Percentiles rank a stretch among this genome's conserved stretches.
These are phyloP conservation scores for Chydorus sphaericus DNA, from an alignment of 2,888 invertebrate species.

Conservation along the genomic window DNA sequence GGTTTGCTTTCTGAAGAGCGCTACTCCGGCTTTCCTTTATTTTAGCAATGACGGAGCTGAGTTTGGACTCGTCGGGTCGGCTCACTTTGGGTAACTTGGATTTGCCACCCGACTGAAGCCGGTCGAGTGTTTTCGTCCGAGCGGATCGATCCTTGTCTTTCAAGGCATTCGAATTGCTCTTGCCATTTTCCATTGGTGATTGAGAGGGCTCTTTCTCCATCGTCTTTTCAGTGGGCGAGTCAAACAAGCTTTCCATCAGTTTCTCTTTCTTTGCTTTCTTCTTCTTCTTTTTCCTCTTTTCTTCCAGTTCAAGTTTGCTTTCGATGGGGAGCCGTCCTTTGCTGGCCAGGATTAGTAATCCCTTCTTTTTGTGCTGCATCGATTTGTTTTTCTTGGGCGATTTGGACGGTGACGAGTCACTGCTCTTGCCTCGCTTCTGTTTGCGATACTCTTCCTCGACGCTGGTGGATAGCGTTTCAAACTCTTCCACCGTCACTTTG, in stretches of 20 bases:
- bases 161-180: slow-evolving; percentile 36
- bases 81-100: slow-evolving; percentile 18
- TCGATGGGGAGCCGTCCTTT: background rate
- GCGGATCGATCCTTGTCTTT: slow-evolving; percentile 54
- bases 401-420: slow-evolving; percentile 19
- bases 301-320: slow-evolving; percentile 8
- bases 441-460: slow-evolving; percentile 29
- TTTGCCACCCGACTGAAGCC: slow-evolving; percentile 53
- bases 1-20: slow-evolving; percentile 16
- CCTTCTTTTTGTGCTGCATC: slow-evolving; percentile 12
- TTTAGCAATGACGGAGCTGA: slow-evolving; percentile 10
- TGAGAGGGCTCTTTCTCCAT: background rate
- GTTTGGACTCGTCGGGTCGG: slow-evolving; percentile 15
- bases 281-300: slow-evolving; percentile 10
- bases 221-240: background rate
- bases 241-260: background rate
- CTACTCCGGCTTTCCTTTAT: slow-evolving; percentile 10
- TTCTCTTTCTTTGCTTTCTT: slow-evolving; percentile 19
- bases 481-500: slow-evolving; percentile 46
- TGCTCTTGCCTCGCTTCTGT: background rate
- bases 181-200: slow-evolving; percentile 24
- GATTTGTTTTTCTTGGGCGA: slow-evolving; percentile 17
- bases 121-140: slow-evolving; percentile 46
- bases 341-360: slow-evolving; percentile 8
- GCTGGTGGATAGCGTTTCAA: slow-evolving; percentile 30